A percentile compares a stretch with the other conserved stretches of the same genome.
Evolutionary conservation across 1,140 invertebrate species (phyloP).

Genomic region (Conus betulinus): DNA sequence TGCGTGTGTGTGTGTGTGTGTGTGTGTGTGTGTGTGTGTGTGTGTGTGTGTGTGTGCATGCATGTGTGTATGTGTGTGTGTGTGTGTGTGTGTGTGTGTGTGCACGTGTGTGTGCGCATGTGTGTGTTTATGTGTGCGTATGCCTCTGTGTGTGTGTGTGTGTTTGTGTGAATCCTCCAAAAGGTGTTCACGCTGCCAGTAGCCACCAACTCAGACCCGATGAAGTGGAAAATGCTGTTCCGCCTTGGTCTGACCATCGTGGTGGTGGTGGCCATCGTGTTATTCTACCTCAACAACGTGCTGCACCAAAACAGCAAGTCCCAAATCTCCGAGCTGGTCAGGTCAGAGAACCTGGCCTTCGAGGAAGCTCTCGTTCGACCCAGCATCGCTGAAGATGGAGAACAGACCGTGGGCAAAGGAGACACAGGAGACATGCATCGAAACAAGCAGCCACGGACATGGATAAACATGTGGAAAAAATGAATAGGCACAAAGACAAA

Average conservation of each 20-base stretch:
- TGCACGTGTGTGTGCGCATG: no score
- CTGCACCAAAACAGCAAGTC: conserved; percentile 21
- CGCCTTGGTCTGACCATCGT: conserved; percentile 60
- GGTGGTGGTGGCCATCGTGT: conserved; percentile 51
- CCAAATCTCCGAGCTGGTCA: neutral
- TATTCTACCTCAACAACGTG: conserved; percentile 53
- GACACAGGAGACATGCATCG: no score
- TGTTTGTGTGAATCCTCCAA: neutral
- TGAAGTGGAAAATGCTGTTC: conserved; percentile 56
- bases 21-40: no score
- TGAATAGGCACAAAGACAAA: no score
- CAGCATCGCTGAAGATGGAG: neutral
- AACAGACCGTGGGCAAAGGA: no score
- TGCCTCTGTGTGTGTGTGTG: no score
- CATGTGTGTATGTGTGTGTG: neutral
- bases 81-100: no score
- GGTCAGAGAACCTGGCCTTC: neutral
- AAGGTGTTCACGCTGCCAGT: neutral
- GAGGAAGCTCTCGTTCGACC: neutral
- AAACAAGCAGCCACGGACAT: no score
- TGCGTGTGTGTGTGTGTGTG: no score
- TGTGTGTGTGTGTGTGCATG: no score
- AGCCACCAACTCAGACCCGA: neutral
- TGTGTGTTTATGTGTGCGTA: no score
- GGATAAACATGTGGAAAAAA: no score